Evolutionary conservation across 2,113 vertebrate species (phyloP).

Genomic region (Saimiri boliviensis): DNA sequence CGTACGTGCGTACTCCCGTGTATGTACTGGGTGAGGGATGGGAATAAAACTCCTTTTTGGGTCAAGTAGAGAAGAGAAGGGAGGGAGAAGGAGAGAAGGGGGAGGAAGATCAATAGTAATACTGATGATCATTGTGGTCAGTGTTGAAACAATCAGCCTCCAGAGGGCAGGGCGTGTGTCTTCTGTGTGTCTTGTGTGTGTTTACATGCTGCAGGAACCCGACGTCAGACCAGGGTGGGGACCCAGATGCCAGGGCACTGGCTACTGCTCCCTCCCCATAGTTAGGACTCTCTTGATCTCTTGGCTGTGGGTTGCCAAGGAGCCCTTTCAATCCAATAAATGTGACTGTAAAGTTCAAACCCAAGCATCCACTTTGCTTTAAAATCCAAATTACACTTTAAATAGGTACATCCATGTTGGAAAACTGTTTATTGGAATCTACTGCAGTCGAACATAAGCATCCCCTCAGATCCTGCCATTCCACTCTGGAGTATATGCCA

Average conservation of each 20-base stretch:
- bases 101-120: background rate
- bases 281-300: background rate
- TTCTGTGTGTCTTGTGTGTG: background rate
- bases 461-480: background rate
- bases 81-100: no score
- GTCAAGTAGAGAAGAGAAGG: background rate
- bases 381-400: conserved; percentile 6
- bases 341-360: background rate
- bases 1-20: no score
- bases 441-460: background rate
- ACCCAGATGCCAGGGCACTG: accelerated
- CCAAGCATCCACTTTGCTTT: background rate
- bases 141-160: background rate
- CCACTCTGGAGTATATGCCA: background rate
- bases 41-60: background rate
- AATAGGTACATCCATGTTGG: background rate
- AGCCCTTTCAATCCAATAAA: background rate
- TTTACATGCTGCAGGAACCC: background rate
- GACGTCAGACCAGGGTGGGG: background rate
- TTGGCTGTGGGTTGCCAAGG: background rate
- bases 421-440: background rate
- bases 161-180: background rate
- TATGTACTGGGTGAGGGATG: background rate
- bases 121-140: background rate
- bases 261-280: background rate